phyloP scores from a whole-genome alignment of 2,113 vertebrate species.

The Anas platyrhynchos region DNA sequence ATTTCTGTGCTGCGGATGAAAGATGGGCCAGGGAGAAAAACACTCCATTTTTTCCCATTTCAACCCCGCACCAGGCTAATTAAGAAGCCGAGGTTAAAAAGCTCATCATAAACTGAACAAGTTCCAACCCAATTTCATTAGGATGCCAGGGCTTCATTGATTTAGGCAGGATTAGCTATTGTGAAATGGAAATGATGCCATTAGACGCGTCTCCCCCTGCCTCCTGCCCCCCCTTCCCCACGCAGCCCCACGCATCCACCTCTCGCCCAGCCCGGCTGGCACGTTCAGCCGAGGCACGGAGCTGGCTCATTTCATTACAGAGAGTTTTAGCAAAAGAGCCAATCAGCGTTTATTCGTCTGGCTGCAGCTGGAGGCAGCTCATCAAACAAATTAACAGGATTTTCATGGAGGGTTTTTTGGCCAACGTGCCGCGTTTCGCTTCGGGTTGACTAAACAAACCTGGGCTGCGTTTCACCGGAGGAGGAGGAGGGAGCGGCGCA shows the following conservation, averaged over 20 bases:
- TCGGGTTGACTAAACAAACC: conserved; percentile 44
- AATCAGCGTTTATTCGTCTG: conserved; percentile 53
- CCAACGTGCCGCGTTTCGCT: not conserved
- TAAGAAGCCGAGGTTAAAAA: conserved; percentile 69
- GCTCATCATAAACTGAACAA: conserved; percentile 67
- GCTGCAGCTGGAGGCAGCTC: conserved; percentile 62
- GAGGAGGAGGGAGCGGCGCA: not conserved
- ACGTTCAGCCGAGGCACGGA: not conserved
- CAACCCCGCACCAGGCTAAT: conserved; percentile 35
- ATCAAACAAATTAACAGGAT: conserved; percentile 70
- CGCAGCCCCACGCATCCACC: not conserved
- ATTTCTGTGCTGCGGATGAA: not conserved
- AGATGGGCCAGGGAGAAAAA: conserved; percentile 10
- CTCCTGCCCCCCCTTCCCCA: not conserved
- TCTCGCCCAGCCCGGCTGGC: not conserved
- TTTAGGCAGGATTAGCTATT: conserved; percentile 64
- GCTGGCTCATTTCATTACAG: not conserved
- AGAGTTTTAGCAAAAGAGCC: conserved; percentile 17
- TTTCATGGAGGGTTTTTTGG: conserved; percentile 53
- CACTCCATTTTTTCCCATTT: not conserved
- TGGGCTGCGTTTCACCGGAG: not conserved
- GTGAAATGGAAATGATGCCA: conserved; percentile 47
- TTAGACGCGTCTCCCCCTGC: not conserved
- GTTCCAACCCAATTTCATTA: conserved; percentile 49
- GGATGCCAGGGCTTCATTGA: conserved; percentile 2